Evolutionary conservation across 2,113 vertebrate species (phyloP).

Genomic region (Ondatra zibethicus): DNA sequence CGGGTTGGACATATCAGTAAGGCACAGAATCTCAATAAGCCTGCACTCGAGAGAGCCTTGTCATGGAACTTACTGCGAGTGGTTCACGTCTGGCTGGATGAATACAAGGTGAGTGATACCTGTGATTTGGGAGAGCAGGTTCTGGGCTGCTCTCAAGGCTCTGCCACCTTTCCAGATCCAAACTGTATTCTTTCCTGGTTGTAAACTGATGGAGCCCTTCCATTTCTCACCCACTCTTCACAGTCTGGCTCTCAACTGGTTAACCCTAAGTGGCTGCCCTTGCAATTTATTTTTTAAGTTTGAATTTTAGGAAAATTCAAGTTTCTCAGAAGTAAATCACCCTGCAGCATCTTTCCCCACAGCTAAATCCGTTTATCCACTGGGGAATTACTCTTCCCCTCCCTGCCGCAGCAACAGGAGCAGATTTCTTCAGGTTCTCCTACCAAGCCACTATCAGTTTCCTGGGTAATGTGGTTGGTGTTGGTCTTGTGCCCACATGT

Average conservation of each 20-base stretch:
- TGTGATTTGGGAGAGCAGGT: neutral
- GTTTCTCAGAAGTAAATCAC: neutral
- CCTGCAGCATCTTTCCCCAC: neutral
- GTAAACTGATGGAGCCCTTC: neutral
- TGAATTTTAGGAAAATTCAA: neutral
- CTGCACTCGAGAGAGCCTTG: slow-evolving; percentile 88
- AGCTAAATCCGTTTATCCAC: neutral
- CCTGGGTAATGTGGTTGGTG: accelerated
- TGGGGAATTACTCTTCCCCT: neutral
- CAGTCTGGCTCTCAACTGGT: neutral
- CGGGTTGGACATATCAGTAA: slow-evolving; percentile 94
- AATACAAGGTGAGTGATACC: slow-evolving; percentile 90
- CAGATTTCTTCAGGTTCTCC: too few relatives aligned
- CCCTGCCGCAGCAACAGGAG: neutral
- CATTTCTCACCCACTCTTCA: too few relatives aligned
- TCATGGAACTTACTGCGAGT: slow-evolving; percentile 92
- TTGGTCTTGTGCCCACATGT: neutral
- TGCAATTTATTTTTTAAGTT: neutral
- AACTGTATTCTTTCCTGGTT: neutral
- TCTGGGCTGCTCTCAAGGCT: neutral
- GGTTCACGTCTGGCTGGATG: slow-evolving; percentile 96
- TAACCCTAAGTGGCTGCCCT: neutral
- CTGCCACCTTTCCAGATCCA: neutral
- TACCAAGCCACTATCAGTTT: neutral
- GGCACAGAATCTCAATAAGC: slow-evolving; percentile 83